Base-by-base conservation (phyloP, 2,888 invertebrate species). In the Eupithecia dodoneata region DNA sequence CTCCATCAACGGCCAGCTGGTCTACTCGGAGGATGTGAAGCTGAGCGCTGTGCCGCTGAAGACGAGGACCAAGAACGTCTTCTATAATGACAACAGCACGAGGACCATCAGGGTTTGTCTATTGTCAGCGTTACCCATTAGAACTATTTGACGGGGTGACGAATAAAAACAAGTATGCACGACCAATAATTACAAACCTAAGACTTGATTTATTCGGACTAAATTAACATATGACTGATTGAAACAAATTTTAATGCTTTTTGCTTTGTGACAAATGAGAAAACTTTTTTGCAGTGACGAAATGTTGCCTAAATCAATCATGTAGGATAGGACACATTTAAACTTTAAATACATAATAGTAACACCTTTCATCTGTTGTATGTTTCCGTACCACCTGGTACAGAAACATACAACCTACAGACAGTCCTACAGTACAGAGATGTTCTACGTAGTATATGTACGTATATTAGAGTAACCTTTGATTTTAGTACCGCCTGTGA, bases 61-160 rank as follows among this genome's bases (percentile, higher is more conserved):
- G 4, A 84, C 82, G 0, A 87, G 94, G 74, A 87, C 86, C 1
- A 94, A 94, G 76, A 93, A 91, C 79, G 92, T 94, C 0, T 94
- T 93, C 74, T 94, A 88, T 74, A 92, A 88, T 74, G 88, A 89
- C 5, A 87, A 85, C 47, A 82, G 84, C 12, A 84, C 86, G 4
- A 83, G 76, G 42, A 76, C 85, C 59, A 92, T 94, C n/a, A 93
- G 88, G 90, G 94, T 94, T 73, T 82, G 72, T 52, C 30, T 63
- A 12, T 70, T 47, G 69, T 41, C 30, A 30, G 30, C 30, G 30
- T 30, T 30, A 30, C 30, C 30, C 0, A 30, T 30, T 30, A 30
- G 30, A 30, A 30, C 30, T 30, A 30, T 30, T 30, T 30, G 30
- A 30, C 30, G 30, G 30, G 30, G 30, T 30, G 30, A 30, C 30